These are phyloP conservation scores for Dinothrombium tinctorium DNA, from an alignment of 1,140 invertebrate species.

Conservation along the genomic window DNA sequence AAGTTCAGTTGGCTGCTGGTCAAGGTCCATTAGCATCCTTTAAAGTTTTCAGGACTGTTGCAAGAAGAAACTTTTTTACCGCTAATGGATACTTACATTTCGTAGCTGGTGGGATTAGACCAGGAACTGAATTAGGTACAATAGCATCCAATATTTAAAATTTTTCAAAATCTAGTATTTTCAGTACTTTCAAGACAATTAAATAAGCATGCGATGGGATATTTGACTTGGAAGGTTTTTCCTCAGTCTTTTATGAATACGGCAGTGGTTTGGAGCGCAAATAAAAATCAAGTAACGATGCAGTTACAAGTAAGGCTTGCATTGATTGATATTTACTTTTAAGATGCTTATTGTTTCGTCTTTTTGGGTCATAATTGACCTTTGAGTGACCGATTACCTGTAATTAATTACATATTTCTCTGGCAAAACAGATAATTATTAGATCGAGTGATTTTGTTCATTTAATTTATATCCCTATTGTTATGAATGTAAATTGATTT, in stretches of 20 bases:
- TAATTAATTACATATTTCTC: too few relatives aligned
- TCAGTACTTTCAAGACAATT: conserved; percentile 33
- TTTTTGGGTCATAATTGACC: too few relatives aligned
- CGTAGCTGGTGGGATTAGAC: conserved; percentile 3
- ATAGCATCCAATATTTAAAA: conserved; percentile 15
- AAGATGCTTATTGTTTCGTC: too few relatives aligned
- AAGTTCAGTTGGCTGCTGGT: conserved; percentile 36
- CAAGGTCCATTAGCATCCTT: conserved; percentile 45
- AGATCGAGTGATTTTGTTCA: too few relatives aligned
- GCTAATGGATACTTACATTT: conserved; percentile 2
- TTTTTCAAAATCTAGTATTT: not conserved
- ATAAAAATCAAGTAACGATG: conserved; percentile 33
- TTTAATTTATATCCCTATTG: too few relatives aligned
- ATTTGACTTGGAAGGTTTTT: conserved; percentile 54
- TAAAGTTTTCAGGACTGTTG: conserved; percentile 44
- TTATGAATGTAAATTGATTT: too few relatives aligned
- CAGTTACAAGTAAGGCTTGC: conserved; percentile 31
- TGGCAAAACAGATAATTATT: too few relatives aligned
- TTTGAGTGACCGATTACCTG: too few relatives aligned
- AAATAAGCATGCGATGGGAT: conserved; percentile 57
- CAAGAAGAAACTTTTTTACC: conserved; percentile 23
- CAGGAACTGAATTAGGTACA: conserved; percentile 6
- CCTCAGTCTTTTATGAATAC: conserved; percentile 47
- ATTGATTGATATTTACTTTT: conserved; percentile 13
- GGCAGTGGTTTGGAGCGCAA: conserved; percentile 44